Percentiles rank a stretch among this genome's conserved stretches.
phyloP scores from a whole-genome alignment of 2,888 invertebrate genomes.

The Hydropsyche betteni region DNA sequence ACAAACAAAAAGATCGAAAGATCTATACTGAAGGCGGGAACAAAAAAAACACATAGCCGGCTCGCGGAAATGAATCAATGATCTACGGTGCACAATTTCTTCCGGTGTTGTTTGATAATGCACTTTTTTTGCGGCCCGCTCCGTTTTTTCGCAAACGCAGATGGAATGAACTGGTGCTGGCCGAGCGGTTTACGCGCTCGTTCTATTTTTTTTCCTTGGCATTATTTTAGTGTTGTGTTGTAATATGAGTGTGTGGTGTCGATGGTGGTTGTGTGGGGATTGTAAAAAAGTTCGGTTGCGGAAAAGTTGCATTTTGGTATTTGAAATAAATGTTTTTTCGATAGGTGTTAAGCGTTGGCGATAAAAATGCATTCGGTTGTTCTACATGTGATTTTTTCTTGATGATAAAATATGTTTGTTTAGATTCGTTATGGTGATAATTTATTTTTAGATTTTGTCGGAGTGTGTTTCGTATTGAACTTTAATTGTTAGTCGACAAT shows the following conservation, averaged over 20 bases:
- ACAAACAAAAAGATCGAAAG: slow-evolving; percentile 7
- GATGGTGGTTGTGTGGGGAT: too few species aligned
- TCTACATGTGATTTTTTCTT: background rate
- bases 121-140: slow-evolving; percentile 31
- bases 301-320: too few species aligned
- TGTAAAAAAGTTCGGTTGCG: too few species aligned
- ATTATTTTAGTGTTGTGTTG: too few species aligned
- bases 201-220: slow-evolving; percentile 16
- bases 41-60: slow-evolving; percentile 12
- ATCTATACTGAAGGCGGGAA: background rate
- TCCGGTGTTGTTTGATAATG: slow-evolving; percentile 41
- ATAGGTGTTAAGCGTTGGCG: background rate
- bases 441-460: too few species aligned
- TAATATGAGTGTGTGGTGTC: too few species aligned
- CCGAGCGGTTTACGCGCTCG: background rate
- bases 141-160: slow-evolving; percentile 23
- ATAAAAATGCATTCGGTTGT: background rate
- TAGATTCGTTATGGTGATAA: too few species aligned
- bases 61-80: slow-evolving; percentile 42
- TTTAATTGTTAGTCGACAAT: too few species aligned
- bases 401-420: too few species aligned
- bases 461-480: too few species aligned
- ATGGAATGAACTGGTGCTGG: slow-evolving; percentile 29
- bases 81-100: slow-evolving; percentile 43
- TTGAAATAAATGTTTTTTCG: too few species aligned